A percentile compares a stretch with the other conserved stretches of the same genome.
Evolutionary conservation across 2,797 vertebrate species (phyloP).

Genomic region (Lacerta bilineata): DNA sequence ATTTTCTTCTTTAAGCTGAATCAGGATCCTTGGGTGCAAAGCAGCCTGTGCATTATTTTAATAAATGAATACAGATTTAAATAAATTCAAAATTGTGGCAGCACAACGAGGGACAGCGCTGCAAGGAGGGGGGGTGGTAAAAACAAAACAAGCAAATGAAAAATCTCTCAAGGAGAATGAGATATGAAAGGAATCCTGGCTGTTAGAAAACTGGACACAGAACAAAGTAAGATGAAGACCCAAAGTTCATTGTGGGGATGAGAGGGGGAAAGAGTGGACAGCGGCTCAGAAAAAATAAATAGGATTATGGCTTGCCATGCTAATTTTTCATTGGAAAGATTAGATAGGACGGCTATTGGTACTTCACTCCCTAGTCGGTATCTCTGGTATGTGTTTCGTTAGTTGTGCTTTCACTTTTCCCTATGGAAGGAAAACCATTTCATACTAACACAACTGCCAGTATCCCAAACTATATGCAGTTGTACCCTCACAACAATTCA

Average conservation of each 20-base stretch:
- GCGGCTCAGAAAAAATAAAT: not conserved
- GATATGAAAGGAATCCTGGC: not conserved
- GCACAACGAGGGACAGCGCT: not conserved
- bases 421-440: slow-evolving; percentile 11
- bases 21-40: not conserved
- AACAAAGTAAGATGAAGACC: slow-evolving; percentile 52
- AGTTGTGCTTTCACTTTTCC: slow-evolving; percentile 17
- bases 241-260: not conserved
- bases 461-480: not conserved
- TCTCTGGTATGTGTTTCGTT: slow-evolving; percentile 20
- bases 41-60: too few relatives aligned
- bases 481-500: not conserved
- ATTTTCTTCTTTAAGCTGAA: not conserved
- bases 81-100: slow-evolving; percentile 25
- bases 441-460: slow-evolving; percentile 6
- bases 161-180: not conserved
- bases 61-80: too few relatives aligned
- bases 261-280: slow-evolving; percentile 37
- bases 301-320: not conserved
- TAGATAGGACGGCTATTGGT: slow-evolving; percentile 1
- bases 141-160: not conserved
- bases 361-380: not conserved
- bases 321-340: slow-evolving; percentile 27
- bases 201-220: slow-evolving; percentile 46
- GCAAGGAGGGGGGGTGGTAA: fast-evolving